These are phyloP conservation scores for Bubalus kerabau DNA, from an alignment of 2,113 vertebrate species.

Conservation along the genomic window DNA sequence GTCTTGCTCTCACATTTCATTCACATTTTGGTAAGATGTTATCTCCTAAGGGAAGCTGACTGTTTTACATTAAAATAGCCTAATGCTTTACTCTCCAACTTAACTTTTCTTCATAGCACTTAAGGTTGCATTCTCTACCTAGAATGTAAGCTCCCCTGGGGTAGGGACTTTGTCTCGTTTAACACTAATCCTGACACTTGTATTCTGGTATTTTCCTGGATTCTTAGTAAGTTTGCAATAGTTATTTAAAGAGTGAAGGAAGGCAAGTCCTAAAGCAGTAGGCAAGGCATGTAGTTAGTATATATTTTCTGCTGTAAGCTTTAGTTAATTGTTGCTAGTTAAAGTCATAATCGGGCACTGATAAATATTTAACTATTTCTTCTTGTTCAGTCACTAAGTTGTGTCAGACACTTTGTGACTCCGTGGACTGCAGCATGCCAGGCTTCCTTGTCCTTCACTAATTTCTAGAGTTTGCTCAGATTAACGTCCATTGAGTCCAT, in stretches of 20 bases:
- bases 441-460: not conserved
- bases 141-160: not conserved
- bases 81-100: not conserved
- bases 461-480: not conserved
- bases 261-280: not conserved
- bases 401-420: not conserved
- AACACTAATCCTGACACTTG: not conserved
- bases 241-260: not conserved
- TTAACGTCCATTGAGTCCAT: not conserved
- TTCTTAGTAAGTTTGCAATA: not conserved
- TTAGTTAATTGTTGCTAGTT: not conserved
- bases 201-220: not conserved
- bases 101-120: not conserved
- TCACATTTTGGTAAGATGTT: not conserved
- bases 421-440: not conserved
- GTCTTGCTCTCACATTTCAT: not conserved
- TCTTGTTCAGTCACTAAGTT: not conserved
- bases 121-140: not conserved
- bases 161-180: not conserved
- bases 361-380: not conserved
- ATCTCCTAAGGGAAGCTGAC: not conserved
- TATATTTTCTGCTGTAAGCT: not conserved
- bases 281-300: not conserved
- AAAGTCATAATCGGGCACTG: not conserved
- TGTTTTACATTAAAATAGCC: not conserved